Conservation (phyloP, 2,797 vertebrate species). For the Adelosebastes latens region DNA sequence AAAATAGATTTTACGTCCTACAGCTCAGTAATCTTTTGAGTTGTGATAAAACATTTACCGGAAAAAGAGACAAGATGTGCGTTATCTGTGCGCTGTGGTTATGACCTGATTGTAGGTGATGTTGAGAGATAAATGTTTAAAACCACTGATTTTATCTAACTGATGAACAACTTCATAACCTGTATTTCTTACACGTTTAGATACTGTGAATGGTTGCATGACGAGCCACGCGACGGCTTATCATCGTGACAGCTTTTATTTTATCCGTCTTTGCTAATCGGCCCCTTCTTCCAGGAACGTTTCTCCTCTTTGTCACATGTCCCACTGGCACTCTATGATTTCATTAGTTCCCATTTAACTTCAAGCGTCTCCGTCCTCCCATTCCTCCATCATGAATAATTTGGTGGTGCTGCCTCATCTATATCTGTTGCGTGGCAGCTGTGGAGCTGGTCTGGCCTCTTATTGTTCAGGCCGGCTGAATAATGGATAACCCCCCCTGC, state of each 20-base stretch:
- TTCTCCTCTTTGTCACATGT: constrained; percentile 21
- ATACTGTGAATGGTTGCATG: not conserved
- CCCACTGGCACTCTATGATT: constrained; percentile 82
- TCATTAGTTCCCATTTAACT: constrained; percentile 83
- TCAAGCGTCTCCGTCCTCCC: constrained; percentile 52
- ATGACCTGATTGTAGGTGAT: not conserved
- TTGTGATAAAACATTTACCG: not conserved
- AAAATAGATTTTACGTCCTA: not conserved
- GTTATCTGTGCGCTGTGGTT: not conserved
- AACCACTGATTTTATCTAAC: not conserved
- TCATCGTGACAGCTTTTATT: not conserved
- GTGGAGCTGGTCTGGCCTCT: constrained; percentile 70
- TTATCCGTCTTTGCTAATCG: not conserved
- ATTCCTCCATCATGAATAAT: constrained; percentile 84
- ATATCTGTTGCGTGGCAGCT: constrained; percentile 77
- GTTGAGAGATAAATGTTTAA: not conserved
- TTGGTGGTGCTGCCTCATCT: constrained; percentile 75
- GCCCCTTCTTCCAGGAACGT: constrained; percentile 44
- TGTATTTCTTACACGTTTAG: not conserved
- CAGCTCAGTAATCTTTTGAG: not conserved
- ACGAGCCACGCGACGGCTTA: not conserved
- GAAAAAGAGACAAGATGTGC: not conserved
- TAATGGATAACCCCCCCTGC: constrained; percentile 82
- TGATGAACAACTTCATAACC: not conserved
- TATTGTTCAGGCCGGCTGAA: constrained; percentile 82